phyloP scores from a whole-genome alignment of 2,797 vertebrate species.

The Galaxias olidus region DNA sequence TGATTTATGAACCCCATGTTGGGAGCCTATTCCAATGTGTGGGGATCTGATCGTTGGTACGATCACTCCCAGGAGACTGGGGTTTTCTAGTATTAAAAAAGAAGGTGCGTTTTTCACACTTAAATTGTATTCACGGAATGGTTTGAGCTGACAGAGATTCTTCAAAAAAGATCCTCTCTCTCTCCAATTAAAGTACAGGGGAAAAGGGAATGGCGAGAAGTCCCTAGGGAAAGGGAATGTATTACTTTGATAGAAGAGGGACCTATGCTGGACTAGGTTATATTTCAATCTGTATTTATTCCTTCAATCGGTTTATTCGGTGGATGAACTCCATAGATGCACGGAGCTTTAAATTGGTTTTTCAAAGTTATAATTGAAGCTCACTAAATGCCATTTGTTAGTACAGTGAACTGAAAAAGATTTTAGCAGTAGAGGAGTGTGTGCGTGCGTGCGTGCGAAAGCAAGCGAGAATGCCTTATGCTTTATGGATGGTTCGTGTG shows the following conservation, averaged over 20 bases:
- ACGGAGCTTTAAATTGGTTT: not conserved
- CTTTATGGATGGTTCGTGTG: slow-evolving; percentile 32
- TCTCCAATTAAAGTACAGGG: slow-evolving; percentile 15
- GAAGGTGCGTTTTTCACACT: slow-evolving; percentile 16
- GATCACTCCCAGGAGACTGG: no score
- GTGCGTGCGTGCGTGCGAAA: slow-evolving; percentile 4
- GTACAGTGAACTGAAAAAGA: no score
- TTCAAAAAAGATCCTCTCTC: not conserved
- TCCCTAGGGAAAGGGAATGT: not conserved
- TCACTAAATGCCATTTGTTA: no score
- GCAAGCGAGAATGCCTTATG: slow-evolving; percentile 3
- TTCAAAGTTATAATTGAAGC: no score
- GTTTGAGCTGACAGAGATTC: not conserved
- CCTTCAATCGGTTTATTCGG: not conserved
- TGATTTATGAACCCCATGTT: no score
- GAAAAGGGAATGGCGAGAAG: slow-evolving; percentile 1
- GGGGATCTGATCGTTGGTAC: no score
- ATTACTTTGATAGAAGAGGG: not conserved
- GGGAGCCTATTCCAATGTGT: no score
- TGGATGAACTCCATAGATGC: not conserved
- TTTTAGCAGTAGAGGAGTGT: not conserved
- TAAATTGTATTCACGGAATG: slow-evolving; percentile 7
- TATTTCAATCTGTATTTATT: not conserved
- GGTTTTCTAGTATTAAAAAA: not conserved
- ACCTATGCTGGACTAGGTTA: slow-evolving; percentile 11